Evolutionary conservation across 2,113 vertebrate genomes (phyloP).

Genomic region (Scartelaos histophorus): DNA sequence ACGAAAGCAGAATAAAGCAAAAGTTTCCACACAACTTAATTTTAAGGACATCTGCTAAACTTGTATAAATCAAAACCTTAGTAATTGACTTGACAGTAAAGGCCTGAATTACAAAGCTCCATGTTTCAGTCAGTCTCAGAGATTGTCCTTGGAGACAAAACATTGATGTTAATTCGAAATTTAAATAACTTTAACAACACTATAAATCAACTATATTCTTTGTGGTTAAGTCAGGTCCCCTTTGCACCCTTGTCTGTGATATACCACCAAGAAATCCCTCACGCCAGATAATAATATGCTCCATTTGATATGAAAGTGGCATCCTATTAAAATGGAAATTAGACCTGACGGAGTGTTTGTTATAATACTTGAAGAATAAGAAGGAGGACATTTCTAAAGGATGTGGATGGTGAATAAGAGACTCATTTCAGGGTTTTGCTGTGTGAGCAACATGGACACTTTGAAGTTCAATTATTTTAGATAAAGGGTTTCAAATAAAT

Average conservation of each 20-base stretch:
- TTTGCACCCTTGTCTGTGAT: slow-evolving; percentile 28
- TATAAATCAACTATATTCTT: slow-evolving; percentile 36
- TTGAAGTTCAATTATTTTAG: slow-evolving; percentile 34
- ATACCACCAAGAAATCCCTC: slow-evolving; percentile 29
- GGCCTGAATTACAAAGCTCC: neutral
- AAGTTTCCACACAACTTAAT: neutral
- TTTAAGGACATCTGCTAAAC: neutral
- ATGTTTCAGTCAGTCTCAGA: neutral
- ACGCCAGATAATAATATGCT: slow-evolving; percentile 46
- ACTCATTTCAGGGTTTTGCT: slow-evolving; percentile 9
- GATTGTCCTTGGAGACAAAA: slow-evolving; percentile 7
- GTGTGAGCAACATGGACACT: slow-evolving; percentile 2
- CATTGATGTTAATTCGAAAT: neutral
- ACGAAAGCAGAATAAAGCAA: neutral
- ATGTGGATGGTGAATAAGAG: slow-evolving; percentile 34
- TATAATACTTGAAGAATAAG: slow-evolving; percentile 29
- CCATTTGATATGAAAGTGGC: slow-evolving; percentile 43
- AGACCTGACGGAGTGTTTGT: slow-evolving; percentile 24
- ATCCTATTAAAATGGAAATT: slow-evolving; percentile 67
- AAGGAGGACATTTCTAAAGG: slow-evolving; percentile 26
- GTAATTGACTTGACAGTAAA: neutral
- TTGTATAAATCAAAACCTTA: neutral
- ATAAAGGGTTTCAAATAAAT: slow-evolving; percentile 10
- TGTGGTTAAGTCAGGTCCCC: neutral
- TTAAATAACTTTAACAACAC: neutral